Conservation (phyloP, 2,888 invertebrate species). For the Galeopsomyia nigrocyanea region DNA sequence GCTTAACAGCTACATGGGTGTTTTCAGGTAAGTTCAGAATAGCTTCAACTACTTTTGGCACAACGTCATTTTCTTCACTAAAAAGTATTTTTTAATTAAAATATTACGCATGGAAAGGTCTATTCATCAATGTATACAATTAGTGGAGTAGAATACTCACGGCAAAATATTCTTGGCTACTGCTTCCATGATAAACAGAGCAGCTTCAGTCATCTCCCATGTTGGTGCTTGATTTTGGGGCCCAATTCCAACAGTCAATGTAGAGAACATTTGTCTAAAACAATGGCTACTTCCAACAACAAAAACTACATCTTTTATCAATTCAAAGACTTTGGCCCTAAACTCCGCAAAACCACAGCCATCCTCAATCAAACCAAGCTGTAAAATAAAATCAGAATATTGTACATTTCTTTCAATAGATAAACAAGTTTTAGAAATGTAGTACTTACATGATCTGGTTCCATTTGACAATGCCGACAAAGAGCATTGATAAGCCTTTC, state of each 20-base stretch:
- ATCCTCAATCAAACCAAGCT: conserved; percentile 66
- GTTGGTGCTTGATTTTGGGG: conserved; percentile 72
- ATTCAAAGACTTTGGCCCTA: conserved; percentile 88
- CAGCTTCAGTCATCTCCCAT: conserved; percentile 96
- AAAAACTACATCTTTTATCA: conserved; percentile 97
- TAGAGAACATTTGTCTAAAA: conserved; percentile 90
- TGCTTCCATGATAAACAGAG: conserved; percentile 94
- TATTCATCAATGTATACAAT: conserved; percentile 8
- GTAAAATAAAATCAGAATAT: conserved; percentile 16
- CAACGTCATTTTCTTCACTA: conserved; percentile 91
- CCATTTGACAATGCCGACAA: conserved; percentile 95
- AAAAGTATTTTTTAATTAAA: conserved; percentile 46
- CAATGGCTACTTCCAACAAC: conserved; percentile 94
- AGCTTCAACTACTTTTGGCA: conserved; percentile 93
- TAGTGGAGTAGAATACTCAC: conserved; percentile 73
- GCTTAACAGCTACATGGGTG: conserved; percentile 88
- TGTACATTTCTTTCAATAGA: too few species aligned
- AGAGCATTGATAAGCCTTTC: conserved; percentile 91
- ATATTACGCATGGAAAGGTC: conserved; percentile 3
- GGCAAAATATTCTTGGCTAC: conserved; percentile 95
- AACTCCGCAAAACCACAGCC: conserved; percentile 80
- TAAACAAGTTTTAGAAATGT: background rate
- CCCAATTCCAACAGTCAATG: conserved; percentile 70
- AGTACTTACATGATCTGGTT: conserved; percentile 85
- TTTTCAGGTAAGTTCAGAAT: conserved; percentile 86